A percentile compares a stretch with the other conserved stretches of the same genome.
Conservation (phyloP, 2,888 invertebrate species). For the Tenthredo distinguenda region DNA sequence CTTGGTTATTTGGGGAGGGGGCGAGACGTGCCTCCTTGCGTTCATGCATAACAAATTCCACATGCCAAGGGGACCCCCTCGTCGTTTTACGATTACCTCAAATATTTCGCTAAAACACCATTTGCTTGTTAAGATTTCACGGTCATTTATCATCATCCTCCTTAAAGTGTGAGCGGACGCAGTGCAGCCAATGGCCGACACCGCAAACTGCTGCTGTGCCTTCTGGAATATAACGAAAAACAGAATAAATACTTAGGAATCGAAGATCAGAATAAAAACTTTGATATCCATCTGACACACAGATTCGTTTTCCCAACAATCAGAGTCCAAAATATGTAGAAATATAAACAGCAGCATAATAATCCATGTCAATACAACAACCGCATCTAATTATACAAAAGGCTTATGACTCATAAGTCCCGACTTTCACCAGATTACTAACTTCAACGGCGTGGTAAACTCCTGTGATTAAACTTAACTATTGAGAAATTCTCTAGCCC, state of each 20-base stretch:
- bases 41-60: constrained; percentile 79
- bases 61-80: constrained; percentile 77
- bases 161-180: constrained; percentile 75
- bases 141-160: constrained; percentile 49
- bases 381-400: not conserved
- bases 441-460: not conserved
- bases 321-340: not conserved
- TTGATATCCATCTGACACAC: too few species aligned
- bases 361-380: not conserved
- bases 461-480: not conserved
- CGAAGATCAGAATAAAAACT: not conserved
- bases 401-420: not conserved
- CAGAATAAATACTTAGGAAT: not conserved
- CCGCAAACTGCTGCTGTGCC: constrained; percentile 76
- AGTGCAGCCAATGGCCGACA: constrained; percentile 73
- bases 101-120: constrained; percentile 53
- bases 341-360: not conserved
- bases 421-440: not conserved
- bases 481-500: not conserved
- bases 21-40: constrained; percentile 75
- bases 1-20: constrained; percentile 63
- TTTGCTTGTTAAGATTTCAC: constrained; percentile 46
- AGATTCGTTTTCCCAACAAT: not conserved
- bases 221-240: constrained; percentile 64
- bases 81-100: constrained; percentile 58